phyloP scores from a whole-genome alignment of 2,113 vertebrate genomes.

The Brachyhypopomus occidentalis region DNA sequence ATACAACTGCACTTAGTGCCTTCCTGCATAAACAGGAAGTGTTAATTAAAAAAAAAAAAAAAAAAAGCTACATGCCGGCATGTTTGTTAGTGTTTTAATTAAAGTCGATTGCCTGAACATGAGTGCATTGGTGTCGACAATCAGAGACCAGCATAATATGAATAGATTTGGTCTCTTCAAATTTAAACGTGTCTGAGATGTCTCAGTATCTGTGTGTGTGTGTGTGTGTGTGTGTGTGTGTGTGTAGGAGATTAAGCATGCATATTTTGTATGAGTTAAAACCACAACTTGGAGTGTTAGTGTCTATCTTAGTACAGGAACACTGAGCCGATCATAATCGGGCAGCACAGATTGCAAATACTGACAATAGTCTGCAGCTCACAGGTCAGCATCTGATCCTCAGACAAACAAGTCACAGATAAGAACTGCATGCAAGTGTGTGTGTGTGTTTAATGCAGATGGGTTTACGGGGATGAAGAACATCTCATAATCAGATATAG shows the following conservation, averaged over 20 bases:
- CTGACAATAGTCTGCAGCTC: background rate
- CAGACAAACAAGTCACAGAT: slow-evolving; percentile 10
- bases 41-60: too few relatives aligned
- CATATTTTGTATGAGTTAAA: background rate
- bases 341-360: background rate
- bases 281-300: background rate
- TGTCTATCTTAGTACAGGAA: background rate
- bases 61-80: too few relatives aligned
- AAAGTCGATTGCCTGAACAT: too few relatives aligned
- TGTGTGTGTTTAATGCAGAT: slow-evolving; percentile 20
- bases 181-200: too few relatives aligned
- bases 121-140: too few relatives aligned
- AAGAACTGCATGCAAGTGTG: slow-evolving; percentile 44
- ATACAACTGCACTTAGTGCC: too few relatives aligned
- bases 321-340: background rate
- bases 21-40: too few relatives aligned
- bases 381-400: slow-evolving; percentile 26
- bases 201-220: background rate
- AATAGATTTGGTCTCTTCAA: too few relatives aligned
- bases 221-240: background rate
- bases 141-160: too few relatives aligned
- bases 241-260: background rate
- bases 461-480: slow-evolving; percentile 35
- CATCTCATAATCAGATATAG: slow-evolving; percentile 61
- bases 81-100: too few relatives aligned